phyloP scores from a whole-genome alignment of 2,113 vertebrate genomes.

The Chunga burmeisteri region DNA sequence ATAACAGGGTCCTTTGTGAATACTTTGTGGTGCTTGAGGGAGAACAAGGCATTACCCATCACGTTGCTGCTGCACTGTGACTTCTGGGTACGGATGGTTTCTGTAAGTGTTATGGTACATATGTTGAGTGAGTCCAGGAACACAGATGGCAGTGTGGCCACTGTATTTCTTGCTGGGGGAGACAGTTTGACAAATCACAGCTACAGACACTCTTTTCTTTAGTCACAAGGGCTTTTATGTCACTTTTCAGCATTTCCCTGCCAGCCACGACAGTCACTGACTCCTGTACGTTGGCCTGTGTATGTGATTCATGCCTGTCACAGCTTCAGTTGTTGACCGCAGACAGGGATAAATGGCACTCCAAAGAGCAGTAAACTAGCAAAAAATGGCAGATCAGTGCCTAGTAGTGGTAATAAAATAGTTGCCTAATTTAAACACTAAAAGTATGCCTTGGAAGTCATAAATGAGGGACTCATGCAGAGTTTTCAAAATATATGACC shows the following conservation, averaged over 20 bases:
- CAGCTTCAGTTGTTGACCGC: neutral
- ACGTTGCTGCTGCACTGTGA: neutral
- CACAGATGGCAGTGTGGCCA: neutral
- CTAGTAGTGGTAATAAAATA: neutral
- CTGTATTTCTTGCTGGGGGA: neutral
- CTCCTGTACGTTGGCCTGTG: neutral
- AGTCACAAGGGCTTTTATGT: neutral
- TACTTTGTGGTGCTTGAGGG: neutral
- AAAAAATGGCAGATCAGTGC: neutral
- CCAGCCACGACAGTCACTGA: neutral
- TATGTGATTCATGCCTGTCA: neutral
- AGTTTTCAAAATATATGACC: neutral
- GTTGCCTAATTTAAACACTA: neutral
- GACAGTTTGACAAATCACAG: conserved; percentile 7
- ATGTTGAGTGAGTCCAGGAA: neutral
- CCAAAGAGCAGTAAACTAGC: neutral
- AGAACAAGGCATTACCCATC: neutral
- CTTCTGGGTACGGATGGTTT: neutral
- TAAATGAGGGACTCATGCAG: neutral
- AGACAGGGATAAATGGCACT: neutral
- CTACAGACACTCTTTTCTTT: neutral
- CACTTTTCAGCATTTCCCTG: conserved; percentile 1
- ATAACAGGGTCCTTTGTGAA: neutral
- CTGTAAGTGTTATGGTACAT: neutral
- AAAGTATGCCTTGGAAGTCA: neutral